Conservation (phyloP, 2,113 vertebrate species). For the Vombatus ursinus region DNA sequence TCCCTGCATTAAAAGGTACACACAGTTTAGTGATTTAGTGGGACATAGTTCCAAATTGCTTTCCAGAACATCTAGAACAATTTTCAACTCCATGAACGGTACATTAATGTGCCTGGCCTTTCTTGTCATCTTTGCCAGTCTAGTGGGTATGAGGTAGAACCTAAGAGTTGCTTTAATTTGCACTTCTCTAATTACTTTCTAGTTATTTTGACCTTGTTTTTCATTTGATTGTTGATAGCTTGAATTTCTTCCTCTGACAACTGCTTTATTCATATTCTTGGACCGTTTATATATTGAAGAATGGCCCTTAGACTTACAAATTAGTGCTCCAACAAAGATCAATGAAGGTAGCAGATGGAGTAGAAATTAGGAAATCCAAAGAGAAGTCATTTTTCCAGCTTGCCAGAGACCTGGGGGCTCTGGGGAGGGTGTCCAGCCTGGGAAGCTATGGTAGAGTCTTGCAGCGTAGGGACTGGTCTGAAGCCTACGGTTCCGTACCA, state of each 20-base stretch:
- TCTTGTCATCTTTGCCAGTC: not conserved
- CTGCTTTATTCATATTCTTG: no score
- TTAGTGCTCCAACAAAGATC: not conserved
- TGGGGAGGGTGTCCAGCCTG: not conserved
- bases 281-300: no score
- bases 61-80: not conserved
- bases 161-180: not conserved
- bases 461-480: not conserved
- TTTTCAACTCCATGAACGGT: not conserved
- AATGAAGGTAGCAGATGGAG: not conserved
- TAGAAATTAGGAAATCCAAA: not conserved
- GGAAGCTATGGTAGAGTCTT: not conserved
- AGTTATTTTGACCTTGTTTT: no score
- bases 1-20: not conserved
- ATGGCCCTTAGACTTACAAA: no score
- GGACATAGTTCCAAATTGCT: not conserved
- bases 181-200: no score
- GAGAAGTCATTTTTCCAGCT: not conserved
- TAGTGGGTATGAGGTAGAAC: not conserved
- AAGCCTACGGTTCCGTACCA: no score
- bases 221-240: no score
- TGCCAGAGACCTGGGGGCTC: no score
- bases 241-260: no score
- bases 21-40: not conserved
- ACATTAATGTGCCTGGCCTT: not conserved